A percentile compares a stretch with the other conserved stretches of the same genome.
Conservation (phyloP, 2,797 vertebrate species). For the Pogonophryne albipinna region DNA sequence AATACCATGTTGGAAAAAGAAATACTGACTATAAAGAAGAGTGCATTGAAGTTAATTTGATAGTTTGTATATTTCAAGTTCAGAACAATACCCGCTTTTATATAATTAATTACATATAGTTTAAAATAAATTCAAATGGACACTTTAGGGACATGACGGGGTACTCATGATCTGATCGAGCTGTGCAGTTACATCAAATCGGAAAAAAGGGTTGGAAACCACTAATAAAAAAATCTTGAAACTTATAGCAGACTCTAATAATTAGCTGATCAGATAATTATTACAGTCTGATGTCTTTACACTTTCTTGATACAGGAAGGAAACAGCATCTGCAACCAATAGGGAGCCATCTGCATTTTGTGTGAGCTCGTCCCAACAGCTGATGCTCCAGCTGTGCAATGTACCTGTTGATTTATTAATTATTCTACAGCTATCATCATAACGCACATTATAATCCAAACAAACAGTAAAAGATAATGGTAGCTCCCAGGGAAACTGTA, state of each 20-base stretch:
- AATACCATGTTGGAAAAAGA: background rate
- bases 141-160: too few species aligned
- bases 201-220: background rate
- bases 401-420: background rate
- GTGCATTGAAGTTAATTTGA: too few species aligned
- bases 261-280: background rate
- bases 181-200: background rate
- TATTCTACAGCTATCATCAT: background rate
- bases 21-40: background rate
- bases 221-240: background rate
- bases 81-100: too few species aligned
- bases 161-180: background rate
- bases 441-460: background rate
- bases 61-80: too few species aligned
- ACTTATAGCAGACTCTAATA: background rate
- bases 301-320: background rate
- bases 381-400: background rate
- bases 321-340: background rate
- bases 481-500: background rate
- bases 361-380: background rate
- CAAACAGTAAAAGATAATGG: background rate
- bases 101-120: too few species aligned
- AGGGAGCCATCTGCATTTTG: slow-evolving; percentile 15
- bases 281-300: background rate
- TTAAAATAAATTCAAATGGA: too few species aligned